Conservation (phyloP, 2,113 vertebrate genomes). For the Climacteris rufus region DNA sequence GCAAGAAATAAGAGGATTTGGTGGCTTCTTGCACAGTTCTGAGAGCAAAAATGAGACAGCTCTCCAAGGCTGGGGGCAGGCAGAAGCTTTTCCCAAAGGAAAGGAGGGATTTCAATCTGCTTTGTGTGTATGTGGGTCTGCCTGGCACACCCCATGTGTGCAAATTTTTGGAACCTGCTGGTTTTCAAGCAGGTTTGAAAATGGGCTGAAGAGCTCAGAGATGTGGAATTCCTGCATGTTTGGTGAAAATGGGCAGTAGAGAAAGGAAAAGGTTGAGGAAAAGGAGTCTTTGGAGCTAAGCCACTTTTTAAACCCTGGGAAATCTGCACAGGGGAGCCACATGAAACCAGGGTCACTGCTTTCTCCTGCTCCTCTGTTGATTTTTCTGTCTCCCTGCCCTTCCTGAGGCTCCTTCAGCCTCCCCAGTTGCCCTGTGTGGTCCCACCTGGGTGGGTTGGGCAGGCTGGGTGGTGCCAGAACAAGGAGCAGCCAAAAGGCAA, state of each 20-base stretch:
- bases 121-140: neutral
- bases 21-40: neutral
- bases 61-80: neutral
- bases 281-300: neutral
- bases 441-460: rapidly evolving
- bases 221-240: neutral
- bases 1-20: neutral
- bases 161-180: neutral
- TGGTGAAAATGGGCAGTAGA: neutral
- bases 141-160: neutral
- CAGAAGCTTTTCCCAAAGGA: neutral
- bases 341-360: neutral
- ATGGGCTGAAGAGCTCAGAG: neutral
- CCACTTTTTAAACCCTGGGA: neutral
- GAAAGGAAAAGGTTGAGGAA: neutral
- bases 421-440: neutral
- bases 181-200: neutral
- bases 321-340: neutral
- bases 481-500: neutral
- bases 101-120: neutral
- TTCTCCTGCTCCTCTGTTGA: neutral
- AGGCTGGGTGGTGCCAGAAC: neutral
- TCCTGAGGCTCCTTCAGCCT: neutral
- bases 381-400: neutral
- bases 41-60: neutral